Evolutionary conservation across 2,797 vertebrate genomes (phyloP), one percentile per base, ranked within the genome.

Genomic region (Tapera naevia): DNA sequence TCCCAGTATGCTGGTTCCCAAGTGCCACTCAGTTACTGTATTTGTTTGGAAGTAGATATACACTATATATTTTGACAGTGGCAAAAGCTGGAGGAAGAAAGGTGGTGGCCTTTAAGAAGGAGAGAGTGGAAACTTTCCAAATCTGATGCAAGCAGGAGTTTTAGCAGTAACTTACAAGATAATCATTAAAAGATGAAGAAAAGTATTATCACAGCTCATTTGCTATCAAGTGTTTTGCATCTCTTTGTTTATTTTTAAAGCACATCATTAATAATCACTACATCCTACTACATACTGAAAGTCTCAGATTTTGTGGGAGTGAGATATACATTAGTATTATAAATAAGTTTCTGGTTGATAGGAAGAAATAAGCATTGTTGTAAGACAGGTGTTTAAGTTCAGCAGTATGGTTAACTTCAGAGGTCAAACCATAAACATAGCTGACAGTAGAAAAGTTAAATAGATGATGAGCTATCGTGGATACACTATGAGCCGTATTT

Each of bases 21-120:
- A 13, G 7, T 25, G 46, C 17, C 1, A 1, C 17, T 66, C 41
- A 37, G 15, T 5, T 74, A 62, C 17, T 1, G 0, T 16, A 39
- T 73, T 73, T 27, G 15, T 33, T 24, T 58, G 33, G 22, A 84
- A 51, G 23, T 7, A 70, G 43, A 27, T 9, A 33, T 18, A 23
- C 7, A 17, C 12, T 27, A 11, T 13, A 30, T 4, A 3, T 69
- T 81, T 62, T 70, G 11, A 13, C 37, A 54, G 43, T 14, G 58
- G 13, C n/a, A 88, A 58, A 88, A 86, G 15, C 1, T 37, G 32
- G 30, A 64, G 35, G 24, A 66, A 70, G 23, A 53, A 78, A 66
- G 21, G 43, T 39, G 5, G 7, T n/a, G 13, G 7, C 58, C 33
- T 61, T 90, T 45, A 41, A 78, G 23, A 76, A 2, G 17, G 17